Base-by-base conservation (phyloP, 2,113 vertebrate genomes). In the Lophius piscatorius region DNA sequence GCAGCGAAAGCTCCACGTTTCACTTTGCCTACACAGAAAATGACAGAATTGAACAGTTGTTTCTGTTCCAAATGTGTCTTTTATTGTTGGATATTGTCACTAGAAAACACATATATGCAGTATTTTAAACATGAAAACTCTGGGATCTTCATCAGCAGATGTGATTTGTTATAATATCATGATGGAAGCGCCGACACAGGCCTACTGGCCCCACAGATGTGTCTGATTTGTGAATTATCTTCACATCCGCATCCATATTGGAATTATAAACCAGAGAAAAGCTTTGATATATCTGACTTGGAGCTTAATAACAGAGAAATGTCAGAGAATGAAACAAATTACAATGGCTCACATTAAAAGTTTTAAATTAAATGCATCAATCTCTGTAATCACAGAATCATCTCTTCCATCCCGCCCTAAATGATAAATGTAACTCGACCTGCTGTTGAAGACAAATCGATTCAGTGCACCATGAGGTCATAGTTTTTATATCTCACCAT, bases 1-100 rank as follows among this genome's bases (percentile, higher is more conserved):
- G 97, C 97, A 0, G 94, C 95, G 0, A 99, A 91, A 28, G 95
- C 91, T 0, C 93, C 92, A 40, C 92, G 94, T 82, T 96, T 98
- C 68, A 90, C 91, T 74, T 95, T 98, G 6, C 92, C 96, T 97
- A 58, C 11, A 74, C 13, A 1, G 34, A 17, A 47, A 44, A 20
- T 3, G 0, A 0, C 38, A 51, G 7, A 2, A 59, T 63, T 24
- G 16, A 24, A 55, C 40, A n/a, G 2, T 3, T 18, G 5, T 0
- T 23, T 6, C n/a, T 35, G 16, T 23, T 38, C 10, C 2, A n/a
- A 5, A 26, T 21, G 10, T 16, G 11, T 35, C n/a, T 50, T 35
- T 46, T 3, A 3, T 21, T 17, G 14, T 8, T 6, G 14, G 9
- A n/a, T 33, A 39, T 2, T 21, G 7, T 14, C 33, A 26, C 42